Percentiles rank a stretch among this genome's conserved stretches.
Conservation (phyloP, 2,113 vertebrate species). For the Ploceus nigricollis region DNA sequence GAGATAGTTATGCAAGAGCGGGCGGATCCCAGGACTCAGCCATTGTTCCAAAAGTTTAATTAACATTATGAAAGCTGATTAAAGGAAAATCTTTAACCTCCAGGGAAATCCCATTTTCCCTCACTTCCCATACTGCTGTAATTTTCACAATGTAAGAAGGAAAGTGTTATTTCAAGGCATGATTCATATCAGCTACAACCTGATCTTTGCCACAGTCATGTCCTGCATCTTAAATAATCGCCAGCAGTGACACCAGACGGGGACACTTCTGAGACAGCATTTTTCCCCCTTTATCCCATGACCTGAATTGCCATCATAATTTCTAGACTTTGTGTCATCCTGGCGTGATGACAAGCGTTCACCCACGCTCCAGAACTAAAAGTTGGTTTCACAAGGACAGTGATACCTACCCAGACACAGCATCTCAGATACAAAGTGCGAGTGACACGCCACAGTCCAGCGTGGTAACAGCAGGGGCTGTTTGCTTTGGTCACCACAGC, state of each 20-base stretch:
- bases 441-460: not conserved
- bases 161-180: slow-evolving; percentile 47
- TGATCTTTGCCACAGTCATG: slow-evolving; percentile 45
- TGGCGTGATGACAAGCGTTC: not conserved
- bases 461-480: not conserved
- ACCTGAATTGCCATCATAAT: slow-evolving; percentile 48
- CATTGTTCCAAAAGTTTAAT: slow-evolving; percentile 70
- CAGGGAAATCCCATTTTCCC: slow-evolving; percentile 60
- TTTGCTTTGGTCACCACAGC: not conserved
- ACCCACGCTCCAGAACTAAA: slow-evolving; percentile 1
- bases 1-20: slow-evolving; percentile 59
- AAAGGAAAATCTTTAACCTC: slow-evolving; percentile 69
- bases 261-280: slow-evolving; percentile 33
- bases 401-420: not conserved
- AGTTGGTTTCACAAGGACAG: not conserved
- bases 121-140: slow-evolving; percentile 17
- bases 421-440: slow-evolving; percentile 9
- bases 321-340: slow-evolving; percentile 59
- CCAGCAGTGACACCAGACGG: not conserved
- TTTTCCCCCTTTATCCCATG: slow-evolving; percentile 1
- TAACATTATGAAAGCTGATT: slow-evolving; percentile 67
- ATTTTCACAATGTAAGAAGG: slow-evolving; percentile 51
- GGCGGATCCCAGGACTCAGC: slow-evolving; percentile 56
- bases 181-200: slow-evolving; percentile 46
- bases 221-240: not conserved